Conservation (phyloP, 2,797 vertebrate species). For the Danio albolineatus region DNA sequence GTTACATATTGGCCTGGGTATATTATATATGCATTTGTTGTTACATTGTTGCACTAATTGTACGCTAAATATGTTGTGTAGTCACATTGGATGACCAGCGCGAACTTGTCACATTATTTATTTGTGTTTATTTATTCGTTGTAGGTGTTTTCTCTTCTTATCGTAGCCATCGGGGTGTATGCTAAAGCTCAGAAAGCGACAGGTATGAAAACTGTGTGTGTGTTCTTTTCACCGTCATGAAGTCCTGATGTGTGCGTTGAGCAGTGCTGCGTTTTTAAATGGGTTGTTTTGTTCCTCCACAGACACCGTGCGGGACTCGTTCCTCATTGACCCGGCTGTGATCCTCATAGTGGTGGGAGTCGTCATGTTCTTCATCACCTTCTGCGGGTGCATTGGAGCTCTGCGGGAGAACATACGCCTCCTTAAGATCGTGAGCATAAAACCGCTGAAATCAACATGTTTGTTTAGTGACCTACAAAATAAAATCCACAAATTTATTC, state of each 20-base stretch:
- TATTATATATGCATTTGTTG: too few species aligned
- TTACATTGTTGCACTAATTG: too few species aligned
- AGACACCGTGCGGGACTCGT: slow-evolving; percentile 81
- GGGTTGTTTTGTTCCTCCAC: slow-evolving; percentile 42
- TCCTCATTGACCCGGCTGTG: slow-evolving; percentile 81
- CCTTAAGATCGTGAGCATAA: slow-evolving; percentile 77
- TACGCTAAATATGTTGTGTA: not conserved
- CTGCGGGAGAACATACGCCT: slow-evolving; percentile 82
- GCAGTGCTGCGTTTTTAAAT: not conserved
- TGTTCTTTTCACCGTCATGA: slow-evolving; percentile 8
- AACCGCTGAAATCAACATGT: not conserved
- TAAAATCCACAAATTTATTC: too few species aligned
- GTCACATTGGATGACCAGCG: too few species aligned
- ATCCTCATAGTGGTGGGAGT: slow-evolving; percentile 83
- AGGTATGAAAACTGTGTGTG: slow-evolving; percentile 67
- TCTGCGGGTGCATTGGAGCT: slow-evolving; percentile 82
- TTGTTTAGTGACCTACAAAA: not conserved
- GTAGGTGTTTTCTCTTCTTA: slow-evolving; percentile 81
- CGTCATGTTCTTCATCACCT: slow-evolving; percentile 87
- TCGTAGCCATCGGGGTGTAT: slow-evolving; percentile 81
- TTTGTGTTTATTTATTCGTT: not conserved
- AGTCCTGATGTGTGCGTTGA: not conserved
- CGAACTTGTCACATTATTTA: not conserved
- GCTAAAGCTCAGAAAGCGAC: slow-evolving; percentile 82
- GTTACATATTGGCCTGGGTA: too few species aligned